These are phyloP conservation scores for Colius striatus DNA, from an alignment of 2,113 vertebrate species.

Conservation along the genomic window DNA sequence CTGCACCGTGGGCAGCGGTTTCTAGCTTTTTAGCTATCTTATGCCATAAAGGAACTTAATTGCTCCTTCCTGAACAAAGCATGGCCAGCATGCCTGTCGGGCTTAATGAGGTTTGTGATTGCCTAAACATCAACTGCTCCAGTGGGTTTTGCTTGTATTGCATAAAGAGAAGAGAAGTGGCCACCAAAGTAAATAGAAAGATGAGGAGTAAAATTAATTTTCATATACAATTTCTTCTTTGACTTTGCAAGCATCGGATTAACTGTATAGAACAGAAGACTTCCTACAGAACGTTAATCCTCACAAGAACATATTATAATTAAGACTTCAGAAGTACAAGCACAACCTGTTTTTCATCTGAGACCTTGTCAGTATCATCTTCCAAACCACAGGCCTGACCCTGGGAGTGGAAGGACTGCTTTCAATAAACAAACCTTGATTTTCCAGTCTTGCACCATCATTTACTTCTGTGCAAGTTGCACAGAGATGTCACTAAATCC, in stretches of 20 bases:
- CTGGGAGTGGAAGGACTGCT: slow-evolving; percentile 50
- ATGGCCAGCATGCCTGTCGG: neutral
- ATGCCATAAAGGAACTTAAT: neutral
- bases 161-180: slow-evolving; percentile 1
- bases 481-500: neutral
- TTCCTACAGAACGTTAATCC: slow-evolving; percentile 12
- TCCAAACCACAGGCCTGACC: slow-evolving; percentile 65
- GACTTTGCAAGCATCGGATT: neutral
- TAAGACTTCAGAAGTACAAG: slow-evolving; percentile 47
- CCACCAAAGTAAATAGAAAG: slow-evolving; percentile 40
- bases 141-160: slow-evolving; percentile 4
- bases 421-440: slow-evolving; percentile 61
- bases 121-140: slow-evolving; percentile 16
- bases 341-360: slow-evolving; percentile 63
- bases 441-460: slow-evolving; percentile 59
- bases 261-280: slow-evolving; percentile 3
- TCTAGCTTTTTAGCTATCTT: neutral
- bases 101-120: slow-evolving; percentile 37
- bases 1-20: neutral
- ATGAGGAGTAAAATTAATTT: slow-evolving; percentile 37
- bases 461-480: slow-evolving; percentile 30
- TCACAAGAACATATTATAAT: slow-evolving; percentile 15
- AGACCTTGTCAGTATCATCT: slow-evolving; percentile 56
- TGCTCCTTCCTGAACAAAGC: slow-evolving; percentile 18
- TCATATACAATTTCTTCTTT: slow-evolving; percentile 13